phyloP scores from a whole-genome alignment of 37 sponge, comb jelly and placozoan species.

The Crambe crambe region DNA sequence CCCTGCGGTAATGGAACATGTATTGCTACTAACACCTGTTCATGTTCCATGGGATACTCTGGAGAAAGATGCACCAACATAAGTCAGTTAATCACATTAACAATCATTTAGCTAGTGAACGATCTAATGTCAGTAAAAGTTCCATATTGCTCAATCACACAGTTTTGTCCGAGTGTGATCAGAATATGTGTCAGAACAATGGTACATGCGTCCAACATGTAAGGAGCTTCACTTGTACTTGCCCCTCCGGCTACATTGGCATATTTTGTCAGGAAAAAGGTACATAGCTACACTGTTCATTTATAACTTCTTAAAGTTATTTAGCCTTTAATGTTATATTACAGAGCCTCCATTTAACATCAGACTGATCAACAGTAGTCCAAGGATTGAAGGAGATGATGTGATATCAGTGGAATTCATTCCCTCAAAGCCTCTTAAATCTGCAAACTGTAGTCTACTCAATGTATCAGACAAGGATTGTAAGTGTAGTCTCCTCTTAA shows the following conservation, averaged over 20 bases:
- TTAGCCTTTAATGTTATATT: not conserved
- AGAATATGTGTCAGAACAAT: constrained; percentile 48
- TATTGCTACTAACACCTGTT: constrained; percentile 48
- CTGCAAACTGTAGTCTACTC: not conserved
- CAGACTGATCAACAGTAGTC: not conserved
- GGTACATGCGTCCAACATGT: constrained; percentile 46
- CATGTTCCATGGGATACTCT: constrained; percentile 48
- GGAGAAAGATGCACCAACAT: constrained; percentile 49
- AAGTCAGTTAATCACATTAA: not conserved
- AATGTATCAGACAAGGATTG: not conserved
- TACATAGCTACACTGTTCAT: too few relatives aligned
- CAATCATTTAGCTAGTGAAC: too few relatives aligned
- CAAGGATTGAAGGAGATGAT: not conserved
- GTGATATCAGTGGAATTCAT: not conserved
- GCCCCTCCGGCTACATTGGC: constrained; percentile 33
- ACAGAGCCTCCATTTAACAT: not conserved
- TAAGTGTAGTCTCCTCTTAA: not conserved
- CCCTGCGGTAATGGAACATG: constrained; percentile 76
- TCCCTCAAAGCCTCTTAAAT: not conserved
- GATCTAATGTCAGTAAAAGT: too few relatives aligned
- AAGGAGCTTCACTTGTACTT: constrained; percentile 16
- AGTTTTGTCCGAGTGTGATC: constrained; percentile 36
- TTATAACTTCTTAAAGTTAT: not conserved
- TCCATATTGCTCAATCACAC: not conserved
- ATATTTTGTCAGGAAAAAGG: constrained; percentile 42